Evolutionary conservation across 2,113 vertebrate species (phyloP).

Genomic region (Bos taurus): ARS-UCD2.0 NC_037330.1:20851001-20851500

Average conservation of each 20-base stretch:
- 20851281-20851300: not conserved
- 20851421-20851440: not conserved
- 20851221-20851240: not conserved
- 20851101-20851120: not conserved
- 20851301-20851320: not conserved
- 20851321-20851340: not conserved
- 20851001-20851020: not conserved
- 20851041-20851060: not conserved
- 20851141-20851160: not conserved
- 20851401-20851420: not conserved
- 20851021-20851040: not conserved
- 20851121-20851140: not conserved
- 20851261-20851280: not conserved
- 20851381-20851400: not conserved
- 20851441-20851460: not conserved
- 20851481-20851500: not conserved
- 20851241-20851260: not conserved
- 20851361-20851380: not conserved
- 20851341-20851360: not conserved
- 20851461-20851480: not conserved
- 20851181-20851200: not conserved
- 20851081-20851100: not conserved
- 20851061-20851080: not conserved
- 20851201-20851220: not conserved
- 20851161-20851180: not conserved